These are phyloP conservation scores for Machimus atricapillus DNA, from an alignment of 2,888 invertebrate genomes.

Conservation along the genomic window DNA sequence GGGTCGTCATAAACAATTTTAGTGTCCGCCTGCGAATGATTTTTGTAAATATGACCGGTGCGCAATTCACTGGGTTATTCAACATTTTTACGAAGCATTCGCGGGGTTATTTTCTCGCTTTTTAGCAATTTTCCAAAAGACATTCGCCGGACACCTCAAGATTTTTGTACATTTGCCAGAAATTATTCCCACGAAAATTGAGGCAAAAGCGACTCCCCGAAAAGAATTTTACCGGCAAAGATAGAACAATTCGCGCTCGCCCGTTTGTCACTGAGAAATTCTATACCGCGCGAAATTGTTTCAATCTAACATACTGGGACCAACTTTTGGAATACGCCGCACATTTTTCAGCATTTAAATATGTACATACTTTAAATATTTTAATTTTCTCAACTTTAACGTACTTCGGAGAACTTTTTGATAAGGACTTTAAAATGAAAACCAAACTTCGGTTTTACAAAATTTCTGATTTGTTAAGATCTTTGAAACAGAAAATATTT, in stretches of 20 bases:
- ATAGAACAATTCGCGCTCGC: not conserved
- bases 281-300: not conserved
- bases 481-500: too few species aligned
- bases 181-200: not conserved
- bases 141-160: not conserved
- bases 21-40: not conserved
- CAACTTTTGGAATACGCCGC: not conserved
- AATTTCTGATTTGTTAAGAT: too few species aligned
- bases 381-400: not conserved
- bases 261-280: not conserved
- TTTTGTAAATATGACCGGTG: conserved; percentile 18
- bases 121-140: not conserved
- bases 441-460: too few species aligned
- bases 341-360: not conserved
- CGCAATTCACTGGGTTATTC: not conserved
- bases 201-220: not conserved
- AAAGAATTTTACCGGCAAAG: not conserved
- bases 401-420: not conserved
- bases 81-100: not conserved
- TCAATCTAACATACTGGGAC: not conserved
- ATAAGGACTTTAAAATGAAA: not conserved
- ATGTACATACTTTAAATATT: not conserved
- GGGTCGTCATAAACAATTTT: not conserved
- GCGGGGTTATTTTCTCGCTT: not conserved
- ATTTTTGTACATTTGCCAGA: not conserved